phyloP scores from a whole-genome alignment of 2,113 vertebrate genomes.

The Pseudonaja textilis region DNA sequence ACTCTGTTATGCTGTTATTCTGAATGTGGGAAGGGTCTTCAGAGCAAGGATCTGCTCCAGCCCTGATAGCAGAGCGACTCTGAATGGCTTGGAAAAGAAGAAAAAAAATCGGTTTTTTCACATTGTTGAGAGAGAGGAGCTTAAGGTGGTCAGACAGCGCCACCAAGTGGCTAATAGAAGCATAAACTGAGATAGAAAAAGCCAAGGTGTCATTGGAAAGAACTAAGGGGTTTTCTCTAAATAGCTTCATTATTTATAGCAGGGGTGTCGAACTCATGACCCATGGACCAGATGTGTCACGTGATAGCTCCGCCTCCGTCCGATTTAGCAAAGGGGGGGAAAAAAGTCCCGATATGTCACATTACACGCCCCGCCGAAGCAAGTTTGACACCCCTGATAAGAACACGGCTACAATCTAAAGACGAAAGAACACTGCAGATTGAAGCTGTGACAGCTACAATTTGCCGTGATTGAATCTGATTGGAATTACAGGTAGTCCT shows the following conservation, averaged over 20 bases:
- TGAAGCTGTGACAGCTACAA: neutral
- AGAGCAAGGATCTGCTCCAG: neutral
- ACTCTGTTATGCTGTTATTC: neutral
- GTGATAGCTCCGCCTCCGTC: too few species aligned
- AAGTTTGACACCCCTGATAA: too few species aligned
- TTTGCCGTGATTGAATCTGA: neutral
- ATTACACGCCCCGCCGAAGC: too few species aligned
- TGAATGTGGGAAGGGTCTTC: neutral
- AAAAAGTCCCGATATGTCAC: too few species aligned
- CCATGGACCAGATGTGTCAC: too few species aligned
- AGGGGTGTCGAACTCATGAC: too few species aligned
- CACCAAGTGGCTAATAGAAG: constrained; percentile 53
- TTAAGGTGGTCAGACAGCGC: constrained; percentile 28
- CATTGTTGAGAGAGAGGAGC: neutral
- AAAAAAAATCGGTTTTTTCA: neutral
- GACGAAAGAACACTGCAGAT: neutral
- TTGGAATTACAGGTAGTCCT: neutral
- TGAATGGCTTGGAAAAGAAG: neutral
- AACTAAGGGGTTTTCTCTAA: neutral
- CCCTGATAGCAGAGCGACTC: neutral
- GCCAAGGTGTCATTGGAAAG: neutral
- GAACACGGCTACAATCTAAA: neutral
- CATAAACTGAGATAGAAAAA: neutral
- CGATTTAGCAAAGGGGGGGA: too few species aligned
- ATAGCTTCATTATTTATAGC: neutral